Base-by-base conservation (phyloP, 1,140 invertebrate species). In the Coenobita brevimanus region DNA sequence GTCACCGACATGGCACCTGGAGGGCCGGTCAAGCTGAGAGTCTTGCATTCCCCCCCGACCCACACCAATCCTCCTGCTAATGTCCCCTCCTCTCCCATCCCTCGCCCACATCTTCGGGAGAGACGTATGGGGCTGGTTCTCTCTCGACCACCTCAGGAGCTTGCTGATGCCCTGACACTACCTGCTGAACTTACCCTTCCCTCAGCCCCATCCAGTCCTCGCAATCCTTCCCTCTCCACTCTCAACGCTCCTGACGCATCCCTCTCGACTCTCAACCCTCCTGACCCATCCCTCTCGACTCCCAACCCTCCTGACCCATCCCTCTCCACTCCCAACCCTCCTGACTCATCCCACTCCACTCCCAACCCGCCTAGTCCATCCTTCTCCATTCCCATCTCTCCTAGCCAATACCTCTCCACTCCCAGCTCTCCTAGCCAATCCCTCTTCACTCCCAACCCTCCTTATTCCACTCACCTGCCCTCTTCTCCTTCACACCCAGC, bases 1-100 rank as follows among this genome's bases (percentile, higher is more conserved):
- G 76, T 80, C 76, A 80, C 85, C 30, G 64, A 87, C 50, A 87
- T 87, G 85, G 78, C 85, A 21, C 85, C 78, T 8, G 85, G 85
- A 27, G 85, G 85, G 24, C 85, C 85, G 13, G 76, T 87, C 33
- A 87, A 87, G 62, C 67, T 87, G 43, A 60, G 85, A 43, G 85
- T 87, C 3, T 43, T 87, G 30, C 85, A 87, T 60, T 64, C 76
- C 41, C 76, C 85, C 15, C 76, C 76, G 2, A 41, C 33, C 43
- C 60, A 75, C 27, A 50, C 85, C 67, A n/a, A 62, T 24, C 60
- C 84, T 30, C 27, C 82, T 50, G 6, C 46, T 38, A 71, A 21
- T 71, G 46, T 33, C 17, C 83, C 83, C n/a, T 50, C 73, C 38
- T 76, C 83, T 17, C 75, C 84, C 60, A 21, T 80, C 4, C 85